phyloP scores from a whole-genome alignment of 2,797 vertebrate species.

The Perodicticus potto region DNA sequence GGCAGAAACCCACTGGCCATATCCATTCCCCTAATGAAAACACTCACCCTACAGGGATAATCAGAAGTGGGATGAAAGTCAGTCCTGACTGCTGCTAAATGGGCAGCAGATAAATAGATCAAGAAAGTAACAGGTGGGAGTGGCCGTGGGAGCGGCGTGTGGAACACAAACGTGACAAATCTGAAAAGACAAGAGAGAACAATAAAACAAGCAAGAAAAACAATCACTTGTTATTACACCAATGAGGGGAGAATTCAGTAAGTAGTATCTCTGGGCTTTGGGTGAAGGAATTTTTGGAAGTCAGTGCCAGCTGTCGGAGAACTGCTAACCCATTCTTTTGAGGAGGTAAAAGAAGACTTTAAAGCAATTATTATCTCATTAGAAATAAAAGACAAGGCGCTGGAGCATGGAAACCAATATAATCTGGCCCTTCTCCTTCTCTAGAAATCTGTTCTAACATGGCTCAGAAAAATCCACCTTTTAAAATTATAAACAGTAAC shows the following conservation, averaged over 20 bases:
- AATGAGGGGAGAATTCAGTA: background rate
- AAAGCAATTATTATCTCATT: background rate
- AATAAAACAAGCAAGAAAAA: background rate
- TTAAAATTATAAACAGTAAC: background rate
- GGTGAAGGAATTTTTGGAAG: background rate
- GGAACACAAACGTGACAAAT: background rate
- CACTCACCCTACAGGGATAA: background rate
- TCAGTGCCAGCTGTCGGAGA: background rate
- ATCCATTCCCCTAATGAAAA: background rate
- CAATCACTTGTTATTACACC: background rate
- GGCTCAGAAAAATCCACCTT: background rate
- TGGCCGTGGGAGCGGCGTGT: no score
- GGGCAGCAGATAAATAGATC: background rate
- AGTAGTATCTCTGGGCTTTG: background rate
- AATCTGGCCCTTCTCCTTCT: background rate
- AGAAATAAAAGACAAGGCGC: background rate
- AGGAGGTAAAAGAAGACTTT: background rate
- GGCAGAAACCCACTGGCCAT: background rate
- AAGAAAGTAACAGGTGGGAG: background rate
- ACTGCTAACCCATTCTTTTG: background rate
- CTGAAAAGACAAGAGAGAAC: background rate
- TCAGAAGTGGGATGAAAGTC: background rate
- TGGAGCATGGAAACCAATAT: background rate
- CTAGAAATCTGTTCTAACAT: background rate
- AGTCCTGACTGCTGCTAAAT: background rate